Base-by-base conservation (phyloP, 2,113 vertebrate species). In the Dasyornis broadbenti region DNA sequence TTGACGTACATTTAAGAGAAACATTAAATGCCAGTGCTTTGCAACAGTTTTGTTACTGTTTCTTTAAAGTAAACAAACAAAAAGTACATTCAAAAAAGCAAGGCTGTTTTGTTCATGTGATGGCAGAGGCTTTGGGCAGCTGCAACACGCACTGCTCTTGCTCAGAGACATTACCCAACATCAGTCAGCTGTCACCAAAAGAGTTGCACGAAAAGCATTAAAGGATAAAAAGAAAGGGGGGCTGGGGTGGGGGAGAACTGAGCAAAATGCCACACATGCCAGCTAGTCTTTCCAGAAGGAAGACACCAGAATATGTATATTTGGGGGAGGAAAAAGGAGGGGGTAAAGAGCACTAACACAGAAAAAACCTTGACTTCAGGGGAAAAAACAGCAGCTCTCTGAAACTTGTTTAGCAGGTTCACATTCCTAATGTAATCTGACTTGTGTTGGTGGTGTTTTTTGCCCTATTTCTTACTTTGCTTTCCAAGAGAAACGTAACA, bases 11-110 rank as follows among this genome's bases (percentile, higher is more conserved):
- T 97, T 97, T 97, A 97, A 97, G 93, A 97, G 97, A 97, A 97
- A 98, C 97, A 97, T 96, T 96, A 98, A 98, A 98, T 97, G 98
- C 98, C 97, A 99, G 98, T 98, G 98, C 98, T 98, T 98, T 98
- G 95, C 97, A 98, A 98, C 96, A 98, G 98, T 98, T 98, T 97
- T 97, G 96, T 96, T 97, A 97, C 98, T 98, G 97, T 95, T 97
- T 97, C 96, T 97, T 97, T 97, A 97, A 97, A 97, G 96, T 97
- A 97, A 97, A 97, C 95, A 91, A 90, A 94, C 90, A 86, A 94
- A 93, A 98, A 97, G 98, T 98, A 99, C 98, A 99, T 98, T 99
- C 98, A 99, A 97, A 98, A 94, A 98, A 91, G 97, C 96, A 95
- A 97, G 97, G 97, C 97, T 97, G 95, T 97, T 98, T 96, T 98